These are phyloP conservation scores for Oncorhynchus keta DNA, from an alignment of 2,113 vertebrate genomes.

Conservation along the genomic window DNA sequence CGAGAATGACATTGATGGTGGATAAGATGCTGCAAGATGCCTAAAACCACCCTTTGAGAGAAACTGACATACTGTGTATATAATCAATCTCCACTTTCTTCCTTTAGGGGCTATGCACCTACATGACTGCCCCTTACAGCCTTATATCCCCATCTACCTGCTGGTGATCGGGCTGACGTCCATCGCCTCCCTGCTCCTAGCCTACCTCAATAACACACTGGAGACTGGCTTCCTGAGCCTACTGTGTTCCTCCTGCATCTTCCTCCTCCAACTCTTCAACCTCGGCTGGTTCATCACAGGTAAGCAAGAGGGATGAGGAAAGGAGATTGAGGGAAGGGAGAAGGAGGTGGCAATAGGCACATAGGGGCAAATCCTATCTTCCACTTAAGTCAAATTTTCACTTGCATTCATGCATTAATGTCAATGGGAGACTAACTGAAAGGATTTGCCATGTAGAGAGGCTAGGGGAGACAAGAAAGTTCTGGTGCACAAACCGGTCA, in stretches of 20 bases:
- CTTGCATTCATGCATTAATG: no score
- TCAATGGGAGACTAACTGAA: no score
- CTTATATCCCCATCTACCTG: conserved; percentile 9
- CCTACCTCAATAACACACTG: neutral
- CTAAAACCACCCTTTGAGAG: neutral
- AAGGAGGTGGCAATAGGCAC: neutral
- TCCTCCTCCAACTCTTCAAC: neutral
- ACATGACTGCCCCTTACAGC: neutral
- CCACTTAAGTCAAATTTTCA: no score
- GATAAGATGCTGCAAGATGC: neutral
- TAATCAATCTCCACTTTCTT: neutral
- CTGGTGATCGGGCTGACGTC: neutral
- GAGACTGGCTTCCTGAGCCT: neutral
- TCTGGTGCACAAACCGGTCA: no score
- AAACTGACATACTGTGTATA: neutral
- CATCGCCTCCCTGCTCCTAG: neutral
- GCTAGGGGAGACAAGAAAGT: no score
- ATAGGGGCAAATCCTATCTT: no score
- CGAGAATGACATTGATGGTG: neutral
- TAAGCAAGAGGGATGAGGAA: neutral
- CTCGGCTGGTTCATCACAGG: conserved; percentile 2
- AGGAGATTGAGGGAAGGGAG: neutral
- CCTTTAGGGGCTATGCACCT: conserved; percentile 3
- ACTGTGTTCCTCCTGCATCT: neutral
- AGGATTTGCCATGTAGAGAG: no score